Evolutionary conservation across 2,113 vertebrate genomes (phyloP).

Genomic region (Clarias batrachus): DNA sequence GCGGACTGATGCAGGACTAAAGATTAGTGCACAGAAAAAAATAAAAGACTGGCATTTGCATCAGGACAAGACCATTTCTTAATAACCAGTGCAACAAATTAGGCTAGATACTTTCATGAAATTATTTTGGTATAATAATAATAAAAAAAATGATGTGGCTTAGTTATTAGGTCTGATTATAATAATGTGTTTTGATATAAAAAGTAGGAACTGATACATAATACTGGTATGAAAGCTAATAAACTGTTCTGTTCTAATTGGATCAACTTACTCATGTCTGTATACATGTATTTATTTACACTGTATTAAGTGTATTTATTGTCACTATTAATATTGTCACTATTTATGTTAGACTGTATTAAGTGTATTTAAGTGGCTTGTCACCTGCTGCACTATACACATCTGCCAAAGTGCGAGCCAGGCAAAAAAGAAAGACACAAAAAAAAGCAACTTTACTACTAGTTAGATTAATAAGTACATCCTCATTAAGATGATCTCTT

Average conservation of each 20-base stretch:
- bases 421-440: background rate
- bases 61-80: background rate
- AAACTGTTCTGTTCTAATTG: background rate
- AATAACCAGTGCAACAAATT: background rate
- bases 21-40: slow-evolving; percentile 23
- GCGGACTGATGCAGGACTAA: background rate
- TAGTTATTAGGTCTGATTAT: background rate
- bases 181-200: background rate
- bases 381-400: background rate
- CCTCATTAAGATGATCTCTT: background rate
- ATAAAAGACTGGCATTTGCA: slow-evolving; percentile 1
- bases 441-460: background rate
- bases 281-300: too few relatives aligned
- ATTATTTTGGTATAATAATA: too few relatives aligned
- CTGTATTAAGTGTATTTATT: too few relatives aligned
- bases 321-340: too few relatives aligned
- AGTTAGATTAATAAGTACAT: background rate
- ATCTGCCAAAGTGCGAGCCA: background rate
- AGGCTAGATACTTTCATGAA: background rate
- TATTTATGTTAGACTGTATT: too few relatives aligned
- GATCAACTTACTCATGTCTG: background rate
- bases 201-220: background rate
- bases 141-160: background rate
- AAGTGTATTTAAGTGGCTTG: too few relatives aligned
- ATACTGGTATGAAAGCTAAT: background rate